Evolutionary conservation across 1,140 invertebrate species (phyloP).

Genomic region (Pseudomyrmex sp.): DNA sequence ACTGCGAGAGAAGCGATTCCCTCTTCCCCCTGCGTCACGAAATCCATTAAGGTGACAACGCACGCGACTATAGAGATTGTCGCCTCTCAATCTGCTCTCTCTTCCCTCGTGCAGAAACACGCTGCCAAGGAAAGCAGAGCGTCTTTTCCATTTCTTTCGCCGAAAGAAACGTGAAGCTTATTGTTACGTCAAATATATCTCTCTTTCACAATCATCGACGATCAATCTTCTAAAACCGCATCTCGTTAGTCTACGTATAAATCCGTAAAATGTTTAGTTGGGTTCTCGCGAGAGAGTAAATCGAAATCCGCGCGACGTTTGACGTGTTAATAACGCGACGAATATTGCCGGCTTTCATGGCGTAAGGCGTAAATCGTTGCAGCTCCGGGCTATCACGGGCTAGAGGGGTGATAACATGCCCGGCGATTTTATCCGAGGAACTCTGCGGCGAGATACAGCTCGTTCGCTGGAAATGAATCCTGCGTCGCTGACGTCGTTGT

Average conservation of each 20-base stretch:
- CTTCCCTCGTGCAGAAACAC: not conserved
- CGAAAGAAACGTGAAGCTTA: slow-evolving; percentile 8
- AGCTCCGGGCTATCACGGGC: slow-evolving; percentile 6
- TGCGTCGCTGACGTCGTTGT: slow-evolving; percentile 12
- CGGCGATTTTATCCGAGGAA: slow-evolving; percentile 13
- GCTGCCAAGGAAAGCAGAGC: slow-evolving; percentile 13
- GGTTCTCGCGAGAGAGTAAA: not conserved
- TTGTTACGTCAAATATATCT: not conserved
- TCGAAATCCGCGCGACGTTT: not conserved
- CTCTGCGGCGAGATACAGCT: slow-evolving; percentile 49
- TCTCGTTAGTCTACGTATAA: slow-evolving; percentile 5
- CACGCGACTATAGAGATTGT: not conserved
- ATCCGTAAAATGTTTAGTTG: not conserved
- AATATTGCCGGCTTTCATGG: slow-evolving; percentile 2
- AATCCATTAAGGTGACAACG: slow-evolving; percentile 26
- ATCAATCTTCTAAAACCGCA: not conserved
- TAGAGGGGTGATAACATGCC: not conserved
- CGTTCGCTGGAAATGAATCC: slow-evolving; percentile 68
- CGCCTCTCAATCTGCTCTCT: not conserved
- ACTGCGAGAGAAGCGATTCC: not conserved
- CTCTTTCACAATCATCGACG: not conserved
- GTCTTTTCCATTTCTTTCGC: not conserved
- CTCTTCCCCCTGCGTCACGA: not conserved
- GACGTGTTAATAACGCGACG: slow-evolving; percentile 6
- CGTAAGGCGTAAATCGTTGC: slow-evolving; percentile 15